Evolutionary conservation across 2,113 vertebrate genomes (phyloP).

Genomic region (Cyanoderma ruficeps): DNA sequence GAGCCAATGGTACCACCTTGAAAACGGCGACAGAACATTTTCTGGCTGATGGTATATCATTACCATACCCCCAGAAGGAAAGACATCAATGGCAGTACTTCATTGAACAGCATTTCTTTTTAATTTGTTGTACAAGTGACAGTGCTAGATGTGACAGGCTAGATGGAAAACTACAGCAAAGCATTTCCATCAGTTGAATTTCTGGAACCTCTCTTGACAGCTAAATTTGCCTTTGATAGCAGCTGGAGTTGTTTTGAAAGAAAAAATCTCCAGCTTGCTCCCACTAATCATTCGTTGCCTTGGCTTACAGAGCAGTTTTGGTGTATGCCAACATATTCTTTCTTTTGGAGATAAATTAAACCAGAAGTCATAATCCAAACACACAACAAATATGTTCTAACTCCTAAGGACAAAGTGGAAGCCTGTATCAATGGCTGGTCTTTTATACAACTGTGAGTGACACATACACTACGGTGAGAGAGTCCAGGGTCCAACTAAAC

Average conservation of each 20-base stretch:
- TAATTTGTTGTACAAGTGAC: neutral
- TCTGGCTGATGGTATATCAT: neutral
- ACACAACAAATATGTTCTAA: neutral
- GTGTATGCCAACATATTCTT: neutral
- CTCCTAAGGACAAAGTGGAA: neutral
- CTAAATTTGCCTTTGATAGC: neutral
- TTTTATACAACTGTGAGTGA: neutral
- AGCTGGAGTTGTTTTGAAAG: neutral
- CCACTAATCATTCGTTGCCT: neutral
- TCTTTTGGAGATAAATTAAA: neutral
- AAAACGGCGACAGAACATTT: accelerated
- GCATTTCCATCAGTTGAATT: neutral
- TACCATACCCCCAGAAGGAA: neutral
- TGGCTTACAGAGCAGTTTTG: neutral
- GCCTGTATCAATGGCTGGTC: neutral
- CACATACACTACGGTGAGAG: neutral
- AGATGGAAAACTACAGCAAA: neutral
- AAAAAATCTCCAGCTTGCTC: neutral
- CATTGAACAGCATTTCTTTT: neutral
- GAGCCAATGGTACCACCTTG: neutral
- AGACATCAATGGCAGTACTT: neutral
- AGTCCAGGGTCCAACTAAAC: neutral
- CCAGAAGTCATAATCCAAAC: neutral
- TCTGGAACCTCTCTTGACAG: neutral
- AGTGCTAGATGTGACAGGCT: neutral